These are phyloP conservation scores for Smittia sp. DNA, from an alignment of 2,888 invertebrate species.

Conservation along the genomic window DNA sequence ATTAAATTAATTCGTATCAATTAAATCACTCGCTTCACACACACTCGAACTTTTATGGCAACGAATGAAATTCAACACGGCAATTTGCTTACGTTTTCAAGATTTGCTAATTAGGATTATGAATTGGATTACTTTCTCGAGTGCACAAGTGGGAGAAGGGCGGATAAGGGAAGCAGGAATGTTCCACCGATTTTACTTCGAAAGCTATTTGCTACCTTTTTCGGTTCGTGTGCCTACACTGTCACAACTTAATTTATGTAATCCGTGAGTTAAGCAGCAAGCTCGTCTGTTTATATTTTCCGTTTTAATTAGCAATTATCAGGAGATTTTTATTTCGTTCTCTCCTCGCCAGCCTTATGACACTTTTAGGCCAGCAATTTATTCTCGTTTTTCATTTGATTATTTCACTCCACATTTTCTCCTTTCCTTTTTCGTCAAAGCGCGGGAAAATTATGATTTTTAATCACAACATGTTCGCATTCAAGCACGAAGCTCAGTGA, in stretches of 20 bases:
- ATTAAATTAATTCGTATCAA: constrained; percentile 32
- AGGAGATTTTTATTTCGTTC: constrained; percentile 19
- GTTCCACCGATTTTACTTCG: neutral
- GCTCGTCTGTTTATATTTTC: constrained; percentile 16
- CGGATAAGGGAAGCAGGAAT: neutral
- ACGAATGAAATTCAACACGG: neutral
- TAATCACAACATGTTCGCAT: constrained; percentile 40
- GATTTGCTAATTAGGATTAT: constrained; percentile 15
- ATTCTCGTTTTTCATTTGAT: constrained; percentile 2
- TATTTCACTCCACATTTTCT: constrained; percentile 11
- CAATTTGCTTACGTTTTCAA: constrained; percentile 13
- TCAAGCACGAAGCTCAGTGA: neutral
- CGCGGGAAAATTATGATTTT: constrained; percentile 33
- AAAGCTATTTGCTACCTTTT: neutral
- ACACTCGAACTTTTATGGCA: too few species aligned
- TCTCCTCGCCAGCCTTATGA: neutral
- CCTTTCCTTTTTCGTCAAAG: neutral
- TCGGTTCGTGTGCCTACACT: constrained; percentile 1
- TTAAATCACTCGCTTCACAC: constrained; percentile 28
- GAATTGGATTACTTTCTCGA: neutral
- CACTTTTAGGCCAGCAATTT: constrained; percentile 17
- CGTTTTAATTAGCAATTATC: constrained; percentile 40
- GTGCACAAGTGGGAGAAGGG: neutral
- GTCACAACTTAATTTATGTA: neutral
- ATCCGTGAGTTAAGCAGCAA: neutral